phyloP scores from a whole-genome alignment of 2,888 invertebrate species.

The Drosophila atripex region DNA sequence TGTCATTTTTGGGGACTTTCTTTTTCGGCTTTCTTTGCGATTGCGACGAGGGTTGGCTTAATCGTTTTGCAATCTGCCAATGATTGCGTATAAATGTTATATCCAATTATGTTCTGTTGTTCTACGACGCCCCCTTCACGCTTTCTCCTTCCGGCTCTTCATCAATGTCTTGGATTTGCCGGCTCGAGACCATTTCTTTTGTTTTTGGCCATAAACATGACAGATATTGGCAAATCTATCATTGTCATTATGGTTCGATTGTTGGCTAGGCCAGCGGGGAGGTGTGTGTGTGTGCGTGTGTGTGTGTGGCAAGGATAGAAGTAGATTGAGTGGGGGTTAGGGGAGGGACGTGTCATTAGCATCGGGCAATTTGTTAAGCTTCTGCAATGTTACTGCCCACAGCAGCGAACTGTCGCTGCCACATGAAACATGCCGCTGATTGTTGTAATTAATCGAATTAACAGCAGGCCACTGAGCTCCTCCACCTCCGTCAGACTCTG shows the following conservation, averaged over 20 bases:
- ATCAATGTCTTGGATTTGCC: neutral
- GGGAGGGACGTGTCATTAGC: slow-evolving; percentile 65
- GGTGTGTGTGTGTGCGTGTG: too few relatives aligned
- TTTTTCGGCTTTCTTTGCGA: slow-evolving; percentile 27
- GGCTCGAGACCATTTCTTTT: slow-evolving; percentile 37
- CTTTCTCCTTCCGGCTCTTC: slow-evolving; percentile 23
- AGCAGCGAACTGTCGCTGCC: slow-evolving; percentile 49
- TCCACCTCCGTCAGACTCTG: neutral
- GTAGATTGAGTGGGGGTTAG: neutral
- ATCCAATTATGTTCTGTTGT: slow-evolving; percentile 74
- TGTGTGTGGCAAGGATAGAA: neutral
- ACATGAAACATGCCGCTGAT: slow-evolving; percentile 81
- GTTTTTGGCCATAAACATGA: slow-evolving; percentile 81
- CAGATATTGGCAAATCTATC: slow-evolving; percentile 84
- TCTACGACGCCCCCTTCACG: slow-evolving; percentile 9
- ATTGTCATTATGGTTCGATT: slow-evolving; percentile 84
- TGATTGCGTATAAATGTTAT: slow-evolving; percentile 83
- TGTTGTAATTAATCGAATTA: slow-evolving; percentile 84
- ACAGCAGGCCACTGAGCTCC: slow-evolving; percentile 59
- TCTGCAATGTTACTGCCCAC: slow-evolving; percentile 7
- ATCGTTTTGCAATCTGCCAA: slow-evolving; percentile 83
- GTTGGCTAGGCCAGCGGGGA: slow-evolving; percentile 44
- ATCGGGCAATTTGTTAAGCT: slow-evolving; percentile 72
- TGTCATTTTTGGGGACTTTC: slow-evolving; percentile 29
- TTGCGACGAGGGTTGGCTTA: slow-evolving; percentile 67